phyloP scores from a whole-genome alignment of 2,888 invertebrate genomes.

The Ganaspis brasiliensis region DNA sequence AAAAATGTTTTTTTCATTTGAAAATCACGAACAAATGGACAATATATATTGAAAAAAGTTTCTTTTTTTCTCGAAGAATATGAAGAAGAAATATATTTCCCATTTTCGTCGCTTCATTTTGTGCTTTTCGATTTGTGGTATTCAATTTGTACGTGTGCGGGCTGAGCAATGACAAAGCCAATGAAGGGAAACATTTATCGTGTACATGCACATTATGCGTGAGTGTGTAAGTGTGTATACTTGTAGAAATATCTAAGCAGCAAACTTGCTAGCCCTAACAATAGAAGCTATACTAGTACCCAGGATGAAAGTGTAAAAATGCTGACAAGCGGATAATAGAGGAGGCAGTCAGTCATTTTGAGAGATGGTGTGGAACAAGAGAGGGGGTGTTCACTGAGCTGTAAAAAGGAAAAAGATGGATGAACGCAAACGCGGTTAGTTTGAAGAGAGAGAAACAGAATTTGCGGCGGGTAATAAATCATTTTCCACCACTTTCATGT shows the following conservation, averaged over 20 bases:
- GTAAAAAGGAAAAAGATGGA: conserved; percentile 81
- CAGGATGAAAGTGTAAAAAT: conserved; percentile 80
- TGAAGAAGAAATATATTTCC: conserved; percentile 30
- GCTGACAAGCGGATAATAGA: conserved; percentile 81
- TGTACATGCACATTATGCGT: not conserved
- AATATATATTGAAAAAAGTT: conserved; percentile 1
- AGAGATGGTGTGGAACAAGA: conserved; percentile 79
- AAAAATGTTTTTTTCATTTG: no score
- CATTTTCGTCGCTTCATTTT: conserved; percentile 37
- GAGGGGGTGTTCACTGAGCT: conserved; percentile 75
- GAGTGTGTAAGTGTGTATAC: not conserved
- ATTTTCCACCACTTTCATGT: conserved; percentile 59
- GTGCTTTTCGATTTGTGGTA: conserved; percentile 29
- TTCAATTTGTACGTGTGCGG: conserved; percentile 40
- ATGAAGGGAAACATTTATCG: conserved; percentile 38
- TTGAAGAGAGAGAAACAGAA: conserved; percentile 78
- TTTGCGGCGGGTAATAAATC: conserved; percentile 80
- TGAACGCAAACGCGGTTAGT: conserved; percentile 79
- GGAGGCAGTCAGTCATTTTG: conserved; percentile 81
- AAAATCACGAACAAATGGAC: no score
- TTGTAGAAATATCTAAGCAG: conserved; percentile 20
- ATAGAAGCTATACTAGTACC: conserved; percentile 68
- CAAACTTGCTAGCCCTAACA: conserved; percentile 30
- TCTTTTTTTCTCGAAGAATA: conserved; percentile 5
- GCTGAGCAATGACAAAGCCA: conserved; percentile 34